Conservation (phyloP, 2,888 invertebrate species). For the Halocaridina rubra region DNA sequence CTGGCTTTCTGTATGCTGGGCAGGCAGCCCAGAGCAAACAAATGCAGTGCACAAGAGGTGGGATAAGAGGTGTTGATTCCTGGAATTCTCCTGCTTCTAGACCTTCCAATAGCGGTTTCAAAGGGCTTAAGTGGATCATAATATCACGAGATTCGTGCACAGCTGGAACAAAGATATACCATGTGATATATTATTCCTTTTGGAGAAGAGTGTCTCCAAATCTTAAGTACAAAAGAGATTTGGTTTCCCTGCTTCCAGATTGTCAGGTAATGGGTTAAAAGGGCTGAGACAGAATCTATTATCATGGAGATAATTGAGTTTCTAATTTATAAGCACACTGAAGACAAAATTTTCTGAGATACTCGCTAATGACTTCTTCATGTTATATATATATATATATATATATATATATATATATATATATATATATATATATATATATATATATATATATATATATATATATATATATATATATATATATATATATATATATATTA, state of each 20-base stretch:
- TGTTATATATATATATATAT: not conserved
- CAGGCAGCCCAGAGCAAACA: constrained; percentile 93
- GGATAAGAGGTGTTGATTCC: constrained; percentile 81
- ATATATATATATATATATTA: too few relatives aligned
- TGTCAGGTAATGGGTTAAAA: too few relatives aligned
- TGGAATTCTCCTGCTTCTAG: constrained; percentile 81
- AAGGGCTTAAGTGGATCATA: constrained; percentile 83
- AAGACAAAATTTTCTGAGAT: too few relatives aligned
- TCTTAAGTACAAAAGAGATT: too few relatives aligned
- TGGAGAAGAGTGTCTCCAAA: too few relatives aligned
- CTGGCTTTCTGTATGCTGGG: constrained; percentile 86
- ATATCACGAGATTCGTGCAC: constrained; percentile 93
- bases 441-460: constrained; percentile 1
- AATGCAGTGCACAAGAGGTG: constrained; percentile 86
- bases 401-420: not conserved
- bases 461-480: not conserved
- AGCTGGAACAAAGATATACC: constrained; percentile 71
- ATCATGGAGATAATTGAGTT: too few relatives aligned
- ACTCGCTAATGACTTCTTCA: too few relatives aligned
- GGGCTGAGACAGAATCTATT: too few relatives aligned
- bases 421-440: constrained; percentile 1
- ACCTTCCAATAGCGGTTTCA: constrained; percentile 82
- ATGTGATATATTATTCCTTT: too few relatives aligned
- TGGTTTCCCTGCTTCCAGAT: too few relatives aligned
- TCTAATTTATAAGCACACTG: too few relatives aligned